A percentile compares a stretch with the other conserved stretches of the same genome.
Conservation (phyloP, 2,888 invertebrate genomes). For the Hyppa rectilinea region DNA sequence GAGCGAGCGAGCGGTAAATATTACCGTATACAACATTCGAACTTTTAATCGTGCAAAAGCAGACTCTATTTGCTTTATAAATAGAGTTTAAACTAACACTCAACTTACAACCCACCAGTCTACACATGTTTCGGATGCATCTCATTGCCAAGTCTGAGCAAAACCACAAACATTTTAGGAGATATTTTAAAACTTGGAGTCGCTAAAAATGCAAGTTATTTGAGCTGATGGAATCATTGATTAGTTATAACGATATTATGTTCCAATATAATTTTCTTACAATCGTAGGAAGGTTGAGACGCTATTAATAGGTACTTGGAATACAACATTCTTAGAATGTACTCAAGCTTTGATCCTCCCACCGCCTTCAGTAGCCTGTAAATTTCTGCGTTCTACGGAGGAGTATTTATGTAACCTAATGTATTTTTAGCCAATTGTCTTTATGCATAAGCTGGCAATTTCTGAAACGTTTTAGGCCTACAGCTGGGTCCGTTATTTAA, state of each 20-base stretch:
- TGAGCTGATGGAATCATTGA: neutral
- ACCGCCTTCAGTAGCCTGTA: neutral
- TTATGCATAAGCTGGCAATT: neutral
- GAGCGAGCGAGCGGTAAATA: slow-evolving; percentile 16
- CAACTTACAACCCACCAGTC: neutral
- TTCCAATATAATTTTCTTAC: too few species aligned
- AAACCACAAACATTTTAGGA: neutral
- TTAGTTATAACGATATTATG: too few species aligned
- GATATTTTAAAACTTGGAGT: neutral
- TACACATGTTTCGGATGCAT: slow-evolving; percentile 12
- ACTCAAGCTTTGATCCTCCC: neutral
- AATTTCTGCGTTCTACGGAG: neutral
- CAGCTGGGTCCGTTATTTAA: neutral
- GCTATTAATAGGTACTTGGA: neutral
- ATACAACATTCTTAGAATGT: neutral
- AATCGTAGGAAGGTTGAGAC: too few species aligned
- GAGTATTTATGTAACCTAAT: slow-evolving; percentile 11
- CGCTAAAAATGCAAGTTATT: neutral
- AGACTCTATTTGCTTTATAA: neutral
- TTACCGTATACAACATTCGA: neutral
- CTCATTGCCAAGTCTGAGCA: slow-evolving; percentile 1
- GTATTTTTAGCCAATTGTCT: slow-evolving; percentile 1
- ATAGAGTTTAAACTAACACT: slow-evolving; percentile 1
- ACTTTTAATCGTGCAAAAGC: neutral
- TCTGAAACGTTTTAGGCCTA: neutral